Conservation (phyloP, 92 coral and sea anemone genomes). For the Umimayanthus chanpuru region DNA sequence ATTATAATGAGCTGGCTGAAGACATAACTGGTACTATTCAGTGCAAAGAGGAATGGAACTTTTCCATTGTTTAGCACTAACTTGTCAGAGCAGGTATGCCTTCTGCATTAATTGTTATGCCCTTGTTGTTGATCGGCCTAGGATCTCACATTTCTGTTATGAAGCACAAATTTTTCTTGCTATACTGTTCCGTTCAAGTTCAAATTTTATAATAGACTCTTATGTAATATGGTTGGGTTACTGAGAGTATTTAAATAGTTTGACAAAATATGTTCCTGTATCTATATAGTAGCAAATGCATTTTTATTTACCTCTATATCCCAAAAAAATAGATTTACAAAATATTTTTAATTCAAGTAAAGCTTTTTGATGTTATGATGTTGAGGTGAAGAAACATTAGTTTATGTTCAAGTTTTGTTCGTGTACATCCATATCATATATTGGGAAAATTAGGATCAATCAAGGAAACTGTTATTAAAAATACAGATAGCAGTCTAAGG, state of each 20-base stretch:
- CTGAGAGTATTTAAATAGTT: background rate
- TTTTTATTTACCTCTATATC: background rate
- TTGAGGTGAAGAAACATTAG: background rate
- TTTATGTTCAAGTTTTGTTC: background rate
- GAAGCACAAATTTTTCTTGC: background rate
- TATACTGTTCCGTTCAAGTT: background rate
- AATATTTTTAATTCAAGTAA: background rate
- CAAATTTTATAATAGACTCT: background rate
- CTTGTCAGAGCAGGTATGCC: background rate
- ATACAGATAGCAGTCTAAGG: background rate
- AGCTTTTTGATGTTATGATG: background rate
- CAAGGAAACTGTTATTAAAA: too few species aligned
- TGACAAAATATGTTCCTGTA: background rate
- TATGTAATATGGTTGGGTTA: background rate
- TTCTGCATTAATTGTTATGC: background rate
- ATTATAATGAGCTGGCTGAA: slow-evolving; percentile 23
- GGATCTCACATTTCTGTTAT: background rate
- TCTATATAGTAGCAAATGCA: background rate
- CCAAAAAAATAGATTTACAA: background rate
- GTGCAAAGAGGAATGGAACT: background rate
- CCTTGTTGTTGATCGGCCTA: background rate
- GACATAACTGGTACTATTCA: background rate
- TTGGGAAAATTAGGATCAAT: background rate
- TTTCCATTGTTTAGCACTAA: slow-evolving; percentile 20
- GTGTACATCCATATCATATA: background rate